These are phyloP conservation scores for Tricholaema leucomelas DNA, from an alignment of 2,113 vertebrate species.

Conservation along the genomic window DNA sequence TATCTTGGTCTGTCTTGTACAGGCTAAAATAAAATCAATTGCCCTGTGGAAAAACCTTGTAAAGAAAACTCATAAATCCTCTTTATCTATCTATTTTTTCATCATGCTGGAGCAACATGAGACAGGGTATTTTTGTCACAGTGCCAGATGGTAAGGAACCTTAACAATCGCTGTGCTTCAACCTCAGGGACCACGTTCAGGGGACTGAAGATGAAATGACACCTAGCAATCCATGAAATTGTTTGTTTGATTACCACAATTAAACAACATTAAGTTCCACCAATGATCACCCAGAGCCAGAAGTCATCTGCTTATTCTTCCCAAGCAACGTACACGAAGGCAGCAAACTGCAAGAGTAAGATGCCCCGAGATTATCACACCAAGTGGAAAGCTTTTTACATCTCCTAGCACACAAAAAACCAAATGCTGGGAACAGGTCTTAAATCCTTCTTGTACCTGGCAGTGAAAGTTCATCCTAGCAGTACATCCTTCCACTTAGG, in stretches of 20 bases:
- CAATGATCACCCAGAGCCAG: neutral
- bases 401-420: neutral
- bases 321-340: neutral
- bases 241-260: neutral
- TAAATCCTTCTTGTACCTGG: neutral
- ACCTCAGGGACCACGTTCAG: neutral
- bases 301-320: neutral
- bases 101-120: conserved; percentile 13
- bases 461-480: neutral
- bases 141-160: conserved; percentile 9
- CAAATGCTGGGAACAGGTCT: neutral
- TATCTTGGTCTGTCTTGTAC: neutral
- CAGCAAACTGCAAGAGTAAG: neutral
- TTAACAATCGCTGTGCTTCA: neutral
- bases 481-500: neutral
- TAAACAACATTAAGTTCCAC: neutral
- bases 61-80: conserved; percentile 47
- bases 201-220: neutral
- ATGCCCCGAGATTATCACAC: neutral
- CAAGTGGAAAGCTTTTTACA: neutral
- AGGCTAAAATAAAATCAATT: conserved; percentile 49
- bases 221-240: neutral
- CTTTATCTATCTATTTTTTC: conserved; percentile 59
- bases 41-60: conserved; percentile 21
- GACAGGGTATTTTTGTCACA: neutral